A percentile compares a stretch with the other conserved stretches of the same genome.
These are phyloP conservation scores for Drosophila mayaguana DNA, from an alignment of 2,888 invertebrate genomes.

Conservation along the genomic window DNA sequence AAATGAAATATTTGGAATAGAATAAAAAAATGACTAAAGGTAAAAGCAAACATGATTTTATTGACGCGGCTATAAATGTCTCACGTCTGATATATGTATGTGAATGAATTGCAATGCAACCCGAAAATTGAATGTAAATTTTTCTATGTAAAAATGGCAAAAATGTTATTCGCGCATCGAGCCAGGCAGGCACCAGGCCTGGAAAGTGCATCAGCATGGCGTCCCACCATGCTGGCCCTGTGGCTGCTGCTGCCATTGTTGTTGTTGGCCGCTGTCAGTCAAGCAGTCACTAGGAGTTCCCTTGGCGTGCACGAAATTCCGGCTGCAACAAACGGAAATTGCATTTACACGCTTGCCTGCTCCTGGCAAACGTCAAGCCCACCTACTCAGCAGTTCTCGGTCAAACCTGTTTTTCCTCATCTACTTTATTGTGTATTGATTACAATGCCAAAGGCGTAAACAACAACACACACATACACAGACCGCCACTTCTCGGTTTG, in stretches of 20 bases:
- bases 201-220: conserved; percentile 24
- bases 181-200: conserved; percentile 6
- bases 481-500: conserved; percentile 5
- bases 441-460: conserved; percentile 49
- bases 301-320: conserved; percentile 62
- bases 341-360: conserved; percentile 70
- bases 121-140: neutral
- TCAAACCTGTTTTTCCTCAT: conserved; percentile 7
- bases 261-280: conserved; percentile 29
- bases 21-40: neutral
- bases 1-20: neutral
- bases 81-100: neutral
- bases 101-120: neutral
- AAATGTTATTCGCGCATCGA: conserved; percentile 3
- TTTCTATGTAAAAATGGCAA: neutral
- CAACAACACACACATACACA: conserved; percentile 25
- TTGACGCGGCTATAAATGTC: neutral
- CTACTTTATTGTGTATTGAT: conserved; percentile 12
- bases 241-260: conserved; percentile 4
- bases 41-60: neutral
- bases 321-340: conserved; percentile 73
- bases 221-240: conserved; percentile 8
- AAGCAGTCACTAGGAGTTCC: conserved; percentile 43
- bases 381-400: conserved; percentile 10
- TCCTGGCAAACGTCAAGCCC: conserved; percentile 25